Evolutionary conservation across 2,113 vertebrate species (phyloP).

Genomic region (Cyprinodon brontotheroides): DNA sequence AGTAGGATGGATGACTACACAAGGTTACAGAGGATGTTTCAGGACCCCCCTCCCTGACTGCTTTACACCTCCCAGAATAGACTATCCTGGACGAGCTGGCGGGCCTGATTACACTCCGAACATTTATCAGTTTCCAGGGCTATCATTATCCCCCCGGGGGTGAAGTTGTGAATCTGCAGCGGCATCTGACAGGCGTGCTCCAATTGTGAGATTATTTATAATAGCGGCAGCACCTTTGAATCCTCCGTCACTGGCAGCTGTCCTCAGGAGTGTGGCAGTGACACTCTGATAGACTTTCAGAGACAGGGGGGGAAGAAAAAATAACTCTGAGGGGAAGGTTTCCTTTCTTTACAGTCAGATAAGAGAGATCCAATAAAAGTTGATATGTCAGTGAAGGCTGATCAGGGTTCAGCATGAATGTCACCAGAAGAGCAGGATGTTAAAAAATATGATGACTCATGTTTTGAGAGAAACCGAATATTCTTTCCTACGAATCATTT

Average conservation of each 20-base stretch:
- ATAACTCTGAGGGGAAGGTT: not conserved
- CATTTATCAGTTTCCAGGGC: constrained; percentile 78
- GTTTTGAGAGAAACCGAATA: too few relatives aligned
- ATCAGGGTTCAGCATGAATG: not conserved
- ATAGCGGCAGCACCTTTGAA: constrained; percentile 60
- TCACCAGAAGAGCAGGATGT: not conserved
- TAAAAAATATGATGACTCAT: not conserved
- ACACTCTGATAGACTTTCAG: constrained; percentile 18
- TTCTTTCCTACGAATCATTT: not conserved
- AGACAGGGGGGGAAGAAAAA: not conserved
- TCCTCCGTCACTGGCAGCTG: constrained; percentile 59
- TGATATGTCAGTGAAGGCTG: not conserved
- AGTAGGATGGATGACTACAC: constrained; percentile 16
- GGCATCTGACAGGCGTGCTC: constrained; percentile 73
- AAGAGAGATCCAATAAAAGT: not conserved
- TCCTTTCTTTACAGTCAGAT: not conserved
- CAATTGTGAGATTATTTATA: constrained; percentile 79
- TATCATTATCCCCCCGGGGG: constrained; percentile 72
- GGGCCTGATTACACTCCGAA: constrained; percentile 66
- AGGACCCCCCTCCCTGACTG: constrained; percentile 23
- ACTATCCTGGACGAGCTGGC: constrained; percentile 41
- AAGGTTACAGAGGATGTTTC: constrained; percentile 42
- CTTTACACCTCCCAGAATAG: constrained; percentile 70
- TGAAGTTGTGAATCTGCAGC: constrained; percentile 61
- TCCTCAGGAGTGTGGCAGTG: constrained; percentile 49